phyloP scores from a whole-genome alignment of 2,888 invertebrate genomes.

The Drosophila acutilabella region DNA sequence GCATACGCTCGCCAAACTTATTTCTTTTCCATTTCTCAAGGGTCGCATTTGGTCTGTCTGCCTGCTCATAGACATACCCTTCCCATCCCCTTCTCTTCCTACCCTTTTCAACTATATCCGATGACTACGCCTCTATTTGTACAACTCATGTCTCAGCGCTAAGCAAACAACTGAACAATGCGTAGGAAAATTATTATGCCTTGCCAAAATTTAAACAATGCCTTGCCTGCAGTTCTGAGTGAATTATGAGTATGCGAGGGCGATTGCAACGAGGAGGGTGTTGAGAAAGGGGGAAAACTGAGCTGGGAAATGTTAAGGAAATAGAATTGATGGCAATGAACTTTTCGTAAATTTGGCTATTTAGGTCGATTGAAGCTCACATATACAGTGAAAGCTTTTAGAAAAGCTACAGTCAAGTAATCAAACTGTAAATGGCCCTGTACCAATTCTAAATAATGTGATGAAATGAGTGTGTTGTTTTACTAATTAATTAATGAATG shows the following conservation, averaged over 20 bases:
- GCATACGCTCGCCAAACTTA: slow-evolving; percentile 52
- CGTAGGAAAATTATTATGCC: slow-evolving; percentile 73
- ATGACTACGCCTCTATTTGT: slow-evolving; percentile 33
- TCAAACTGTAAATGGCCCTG: too few relatives aligned
- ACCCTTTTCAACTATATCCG: neutral
- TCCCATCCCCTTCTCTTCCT: neutral
- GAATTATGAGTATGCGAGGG: slow-evolving; percentile 58
- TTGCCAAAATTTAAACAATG: slow-evolving; percentile 79
- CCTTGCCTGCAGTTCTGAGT: slow-evolving; percentile 43
- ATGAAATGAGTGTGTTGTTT: too few relatives aligned
- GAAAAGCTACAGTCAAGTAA: too few relatives aligned
- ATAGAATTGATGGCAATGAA: slow-evolving; percentile 57
- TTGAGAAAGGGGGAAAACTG: neutral
- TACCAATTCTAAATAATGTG: too few relatives aligned
- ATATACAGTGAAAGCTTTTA: too few relatives aligned
- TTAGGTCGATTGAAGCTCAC: slow-evolving; percentile 20
- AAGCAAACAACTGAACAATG: slow-evolving; percentile 50
- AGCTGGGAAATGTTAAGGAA: slow-evolving; percentile 14
- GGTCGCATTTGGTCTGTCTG: slow-evolving; percentile 42
- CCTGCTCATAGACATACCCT: slow-evolving; percentile 13
- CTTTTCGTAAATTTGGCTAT: slow-evolving; percentile 38
- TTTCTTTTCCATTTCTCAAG: slow-evolving; percentile 52
- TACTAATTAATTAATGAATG: too few relatives aligned
- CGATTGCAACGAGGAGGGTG: slow-evolving; percentile 5
- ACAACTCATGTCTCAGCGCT: slow-evolving; percentile 35